phyloP scores from a whole-genome alignment of 2,113 vertebrate species.

The Lepus americanus region DNA sequence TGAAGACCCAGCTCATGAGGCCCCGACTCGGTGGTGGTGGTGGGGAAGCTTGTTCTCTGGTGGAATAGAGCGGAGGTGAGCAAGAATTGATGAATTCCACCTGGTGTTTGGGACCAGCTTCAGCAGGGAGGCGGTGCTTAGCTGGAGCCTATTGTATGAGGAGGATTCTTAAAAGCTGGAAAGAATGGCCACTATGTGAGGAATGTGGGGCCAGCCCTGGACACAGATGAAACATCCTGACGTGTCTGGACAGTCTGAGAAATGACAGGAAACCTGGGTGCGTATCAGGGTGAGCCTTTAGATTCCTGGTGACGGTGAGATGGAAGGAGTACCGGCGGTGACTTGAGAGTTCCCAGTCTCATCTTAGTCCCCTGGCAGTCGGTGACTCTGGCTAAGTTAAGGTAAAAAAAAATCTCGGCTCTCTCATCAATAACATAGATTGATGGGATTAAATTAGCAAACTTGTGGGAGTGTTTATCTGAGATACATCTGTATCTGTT shows the following conservation, averaged over 20 bases:
- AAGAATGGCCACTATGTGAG: too few relatives aligned
- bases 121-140: not conserved
- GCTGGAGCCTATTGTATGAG: not conserved
- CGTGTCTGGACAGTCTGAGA: not conserved
- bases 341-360: not conserved
- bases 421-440: slow-evolving; percentile 6
- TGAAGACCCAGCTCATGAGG: not conserved
- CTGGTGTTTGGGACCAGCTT: not conserved
- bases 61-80: not conserved
- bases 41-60: not conserved
- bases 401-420: not conserved
- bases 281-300: not conserved
- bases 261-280: not conserved
- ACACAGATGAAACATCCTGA: fast-evolving
- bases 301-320: not conserved
- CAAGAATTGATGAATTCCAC: not conserved
- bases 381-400: not conserved
- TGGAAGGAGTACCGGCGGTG: not conserved
- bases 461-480: not conserved
- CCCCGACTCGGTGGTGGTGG: not conserved
- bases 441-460: not conserved
- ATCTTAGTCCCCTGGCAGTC: not conserved
- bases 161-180: not conserved
- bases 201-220: not conserved
- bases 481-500: not conserved